These are phyloP conservation scores for Chlorops oryzae DNA, from an alignment of 1,140 invertebrate species.

Conservation along the genomic window DNA sequence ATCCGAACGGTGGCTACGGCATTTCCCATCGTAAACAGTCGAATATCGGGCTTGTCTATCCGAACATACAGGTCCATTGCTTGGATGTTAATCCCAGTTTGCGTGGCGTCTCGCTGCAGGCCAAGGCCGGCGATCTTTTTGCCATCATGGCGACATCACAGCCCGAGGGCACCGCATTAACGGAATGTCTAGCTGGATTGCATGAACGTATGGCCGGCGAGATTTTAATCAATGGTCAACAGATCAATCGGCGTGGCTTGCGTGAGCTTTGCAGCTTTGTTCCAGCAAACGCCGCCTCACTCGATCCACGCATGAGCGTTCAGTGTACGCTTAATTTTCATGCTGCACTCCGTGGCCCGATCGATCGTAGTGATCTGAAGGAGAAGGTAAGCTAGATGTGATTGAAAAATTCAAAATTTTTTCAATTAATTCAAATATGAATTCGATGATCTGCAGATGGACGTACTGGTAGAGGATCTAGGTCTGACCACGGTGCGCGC, in stretches of 20 bases:
- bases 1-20: constrained; percentile 13
- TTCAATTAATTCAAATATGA: constrained; percentile 32
- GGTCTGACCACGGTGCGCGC: constrained; percentile 77
- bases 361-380: constrained; percentile 57
- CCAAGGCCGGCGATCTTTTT: constrained; percentile 81
- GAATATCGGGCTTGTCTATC: constrained; percentile 50
- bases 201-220: constrained; percentile 66
- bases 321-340: constrained; percentile 76
- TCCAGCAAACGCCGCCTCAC: constrained; percentile 40
- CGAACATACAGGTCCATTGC: constrained; percentile 61
- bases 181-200: constrained; percentile 74
- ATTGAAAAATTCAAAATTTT: no score
- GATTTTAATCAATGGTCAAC: constrained; percentile 80
- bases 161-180: constrained; percentile 69
- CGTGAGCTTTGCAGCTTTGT: constrained; percentile 52
- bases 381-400: constrained; percentile 51
- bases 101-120: constrained; percentile 72
- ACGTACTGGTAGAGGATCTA: constrained; percentile 80
- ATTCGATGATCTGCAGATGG: constrained; percentile 59
- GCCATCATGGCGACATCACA: constrained; percentile 82
- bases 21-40: constrained; percentile 40
- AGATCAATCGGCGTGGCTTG: constrained; percentile 63
- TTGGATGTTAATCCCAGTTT: constrained; percentile 53
- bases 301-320: constrained; percentile 69
- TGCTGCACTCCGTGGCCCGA: constrained; percentile 61